Evolutionary conservation across 23 tunicate genomes (phyloP).

Genomic region (Halocynthia aurantium): DNA sequence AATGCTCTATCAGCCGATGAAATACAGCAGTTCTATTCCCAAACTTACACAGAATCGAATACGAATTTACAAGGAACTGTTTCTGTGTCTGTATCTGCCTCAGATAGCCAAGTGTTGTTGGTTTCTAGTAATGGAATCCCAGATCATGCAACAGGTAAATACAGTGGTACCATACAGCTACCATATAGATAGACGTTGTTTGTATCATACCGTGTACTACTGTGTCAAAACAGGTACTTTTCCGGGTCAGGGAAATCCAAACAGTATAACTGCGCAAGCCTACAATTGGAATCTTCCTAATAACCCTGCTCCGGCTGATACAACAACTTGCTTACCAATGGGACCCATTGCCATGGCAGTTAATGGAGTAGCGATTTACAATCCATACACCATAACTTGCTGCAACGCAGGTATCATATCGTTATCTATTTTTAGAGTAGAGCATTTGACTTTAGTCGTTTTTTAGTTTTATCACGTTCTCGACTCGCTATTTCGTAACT

Average conservation of each 20-base stretch:
- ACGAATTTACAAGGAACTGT: slow-evolving; percentile 22
- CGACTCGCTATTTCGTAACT: neutral
- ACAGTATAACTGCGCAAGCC: slow-evolving; percentile 16
- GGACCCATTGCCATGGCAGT: slow-evolving; percentile 47
- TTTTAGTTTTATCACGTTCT: neutral
- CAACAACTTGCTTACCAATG: slow-evolving; percentile 25
- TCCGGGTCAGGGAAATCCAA: slow-evolving; percentile 18
- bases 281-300: slow-evolving; percentile 14
- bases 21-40: slow-evolving; percentile 14
- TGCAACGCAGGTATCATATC: slow-evolving; percentile 45
- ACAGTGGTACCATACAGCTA: neutral
- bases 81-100: neutral
- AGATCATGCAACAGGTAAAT: slow-evolving; percentile 50
- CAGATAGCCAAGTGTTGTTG: neutral
- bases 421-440: too few relatives aligned
- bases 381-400: slow-evolving; percentile 28
- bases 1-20: slow-evolving; percentile 22
- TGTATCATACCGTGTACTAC: neutral
- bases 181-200: neutral
- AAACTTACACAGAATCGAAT: slow-evolving; percentile 18
- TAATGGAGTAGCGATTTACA: slow-evolving; percentile 42
- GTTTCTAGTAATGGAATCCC: slow-evolving; percentile 46
- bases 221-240: neutral
- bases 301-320: slow-evolving; percentile 3
- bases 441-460: too few relatives aligned